Evolutionary conservation across 1,140 invertebrate genomes (phyloP), one percentile per base, ranked within the genome.

Genomic region (Scaptomyza hsui): DNA sequence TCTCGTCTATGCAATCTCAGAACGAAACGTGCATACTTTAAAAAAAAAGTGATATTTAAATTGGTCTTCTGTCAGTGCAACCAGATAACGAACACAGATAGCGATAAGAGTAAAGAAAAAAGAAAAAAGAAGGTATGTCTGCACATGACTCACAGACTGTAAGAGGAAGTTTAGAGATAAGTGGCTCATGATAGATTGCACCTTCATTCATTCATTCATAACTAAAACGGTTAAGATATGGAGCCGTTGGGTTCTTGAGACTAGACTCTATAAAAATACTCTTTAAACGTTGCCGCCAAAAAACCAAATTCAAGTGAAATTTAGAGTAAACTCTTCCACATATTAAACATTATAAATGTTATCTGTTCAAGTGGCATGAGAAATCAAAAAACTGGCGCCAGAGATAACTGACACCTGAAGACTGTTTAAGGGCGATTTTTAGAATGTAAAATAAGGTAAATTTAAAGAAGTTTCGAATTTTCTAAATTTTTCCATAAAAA

Each of bases 121-220:
- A 37, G 9, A 37, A 37, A 37, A 32, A 13, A 44, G 24, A 42
- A 53, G 37, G 52, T 55, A 32, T 7, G 15, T 29, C 18, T 16
- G 32, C 35, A 41, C 21, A 21, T 53, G 41, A 53, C 19, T 55
- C 59, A 53, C 59, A 53, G 24, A 16, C n/a, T n/a, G 3, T 7
- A 15, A 24, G 29, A 35, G 18, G 18, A 64, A 63, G 21, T 2
- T 15, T 15, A 1, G 9, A 24, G 57, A 48, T 39, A 26, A 51
- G 19, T 3, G n/a, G 35, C 48, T 41, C 59, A 26, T 67, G 13
- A 44, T 24, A 21, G 10, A 16, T 26, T 37, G 16, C 1, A 10
- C 18, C 1, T 29, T 6, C 26, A 26, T 45, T 44, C 68, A 26
- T 45, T 44, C 68, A 71, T 57, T 71, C 61, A 71, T 59, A 65